These are phyloP conservation scores for Macroteleia sp. DNA, from an alignment of 2,888 invertebrate species.

Conservation along the genomic window DNA sequence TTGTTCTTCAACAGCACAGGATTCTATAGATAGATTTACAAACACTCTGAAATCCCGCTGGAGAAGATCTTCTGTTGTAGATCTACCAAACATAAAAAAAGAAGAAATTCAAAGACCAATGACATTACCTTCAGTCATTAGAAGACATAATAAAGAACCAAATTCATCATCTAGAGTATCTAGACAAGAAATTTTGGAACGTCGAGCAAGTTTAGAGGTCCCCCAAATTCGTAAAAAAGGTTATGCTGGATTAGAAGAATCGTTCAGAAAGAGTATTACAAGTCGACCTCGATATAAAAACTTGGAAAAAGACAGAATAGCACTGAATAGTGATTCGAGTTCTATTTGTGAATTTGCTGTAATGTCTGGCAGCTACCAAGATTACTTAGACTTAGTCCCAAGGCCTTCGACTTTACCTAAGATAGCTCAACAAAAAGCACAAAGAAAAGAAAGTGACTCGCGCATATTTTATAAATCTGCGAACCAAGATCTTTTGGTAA, in stretches of 20 bases:
- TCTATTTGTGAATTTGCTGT: conserved; percentile 73
- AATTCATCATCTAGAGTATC: conserved; percentile 70
- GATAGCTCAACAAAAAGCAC: conserved; percentile 61
- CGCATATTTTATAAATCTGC: conserved; percentile 53
- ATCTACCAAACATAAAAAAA: neutral
- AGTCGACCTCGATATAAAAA: neutral
- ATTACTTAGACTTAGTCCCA: conserved; percentile 64
- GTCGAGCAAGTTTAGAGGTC: conserved; percentile 69
- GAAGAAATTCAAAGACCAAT: conserved; percentile 61
- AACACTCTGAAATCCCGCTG: conserved; percentile 71
- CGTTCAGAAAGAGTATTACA: conserved; percentile 21
- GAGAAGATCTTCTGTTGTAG: conserved; percentile 55
- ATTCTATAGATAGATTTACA: conserved; percentile 62
- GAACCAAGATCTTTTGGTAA: conserved; percentile 63
- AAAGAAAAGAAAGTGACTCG: conserved; percentile 64
- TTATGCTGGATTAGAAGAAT: conserved; percentile 51
- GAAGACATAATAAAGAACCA: conserved; percentile 62
- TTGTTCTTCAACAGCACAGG: conserved; percentile 67
- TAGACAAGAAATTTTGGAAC: conserved; percentile 77
- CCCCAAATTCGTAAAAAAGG: conserved; percentile 48
- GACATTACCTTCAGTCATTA: conserved; percentile 75
- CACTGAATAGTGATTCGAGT: conserved; percentile 67
- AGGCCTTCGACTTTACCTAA: conserved; percentile 81
- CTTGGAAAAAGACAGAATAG: conserved; percentile 59
- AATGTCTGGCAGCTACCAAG: conserved; percentile 34